Evolutionary conservation across 2,113 vertebrate genomes (phyloP), one percentile per base, ranked within the genome.

Genomic region (Poeciliopsis retropinna): DNA sequence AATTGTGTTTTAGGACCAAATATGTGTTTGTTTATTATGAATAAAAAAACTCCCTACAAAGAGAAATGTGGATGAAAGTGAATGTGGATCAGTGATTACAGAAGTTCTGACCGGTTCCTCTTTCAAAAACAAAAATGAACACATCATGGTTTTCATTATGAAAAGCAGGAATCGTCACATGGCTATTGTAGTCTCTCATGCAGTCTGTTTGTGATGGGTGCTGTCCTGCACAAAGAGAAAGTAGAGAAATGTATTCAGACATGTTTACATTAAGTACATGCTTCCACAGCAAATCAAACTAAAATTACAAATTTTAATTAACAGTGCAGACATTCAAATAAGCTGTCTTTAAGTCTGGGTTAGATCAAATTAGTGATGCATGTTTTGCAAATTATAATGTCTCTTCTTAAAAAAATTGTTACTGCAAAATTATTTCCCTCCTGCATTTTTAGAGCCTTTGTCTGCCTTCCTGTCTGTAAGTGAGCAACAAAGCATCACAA

Each of bases 81-180:
- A 78, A 72, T 80, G 82, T 27, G 76, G 78, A 80, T 75, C 66
- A 67, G 60, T 80, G 80, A 87, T 76, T 80, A 80, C 69, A 80
- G 67, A 78, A 79, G 54, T 64, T 82, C 32, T 75, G 77, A 75
- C 61, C 81, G 51, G 60, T 75, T 73, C 75, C 32, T 41, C 79
- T 75, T 82, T 51, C 54, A 73, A 75, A 75, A 82, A 32, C 60
- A 80, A 73, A 81, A 86, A 86, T 88, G 66, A 67, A 79, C 82
- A 87, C 87, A 75, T 81, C 74, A 65, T 75, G 81, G 85, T 92
- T 93, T 93, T 91, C 88, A 92, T 87, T 92, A 87, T 92, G 88
- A 93, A 91, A 92, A 89, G 88, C 89, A 82, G 73, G 80, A 82
- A 82, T 91, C 72, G 44, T 87, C 81, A 76, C 85, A 82, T 85